Percentiles rank a stretch among this genome's conserved stretches.
phyloP scores from a whole-genome alignment of 23 tunicate genomes.

The Phallusia fumigata region DNA sequence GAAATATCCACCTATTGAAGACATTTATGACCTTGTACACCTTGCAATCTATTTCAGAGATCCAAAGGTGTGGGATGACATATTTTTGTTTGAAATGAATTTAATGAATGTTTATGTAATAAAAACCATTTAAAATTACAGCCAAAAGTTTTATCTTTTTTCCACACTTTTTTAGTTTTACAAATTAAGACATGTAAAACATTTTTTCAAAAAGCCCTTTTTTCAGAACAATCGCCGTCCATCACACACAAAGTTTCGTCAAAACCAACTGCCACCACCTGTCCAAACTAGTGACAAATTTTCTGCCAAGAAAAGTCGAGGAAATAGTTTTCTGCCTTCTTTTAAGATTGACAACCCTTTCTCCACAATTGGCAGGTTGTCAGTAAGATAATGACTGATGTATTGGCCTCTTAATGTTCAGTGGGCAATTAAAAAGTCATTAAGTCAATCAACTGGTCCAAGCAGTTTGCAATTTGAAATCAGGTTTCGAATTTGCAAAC shows the following conservation, averaged over 20 bases:
- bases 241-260: constrained; percentile 5
- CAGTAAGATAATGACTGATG: too few species aligned
- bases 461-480: too few species aligned
- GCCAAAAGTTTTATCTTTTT: too few species aligned
- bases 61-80: constrained; percentile 16
- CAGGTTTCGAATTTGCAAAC: too few species aligned
- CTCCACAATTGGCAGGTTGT: background rate
- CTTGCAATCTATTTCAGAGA: constrained; percentile 56
- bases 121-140: too few species aligned
- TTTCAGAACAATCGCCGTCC: background rate
- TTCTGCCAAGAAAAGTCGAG: background rate
- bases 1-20: constrained; percentile 85
- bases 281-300: background rate
- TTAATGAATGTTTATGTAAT: too few species aligned
- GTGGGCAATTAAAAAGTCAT: background rate
- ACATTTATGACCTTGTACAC: constrained; percentile 71
- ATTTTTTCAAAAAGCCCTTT: too few species aligned
- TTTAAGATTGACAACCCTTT: background rate
- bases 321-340: background rate
- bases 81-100: too few species aligned
- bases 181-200: too few species aligned
- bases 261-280: background rate
- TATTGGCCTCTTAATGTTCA: background rate
- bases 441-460: too few species aligned
- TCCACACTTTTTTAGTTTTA: too few species aligned